Evolutionary conservation across 2,797 vertebrate genomes (phyloP).

Genomic region (Melanotaenia maccullochi): DNA sequence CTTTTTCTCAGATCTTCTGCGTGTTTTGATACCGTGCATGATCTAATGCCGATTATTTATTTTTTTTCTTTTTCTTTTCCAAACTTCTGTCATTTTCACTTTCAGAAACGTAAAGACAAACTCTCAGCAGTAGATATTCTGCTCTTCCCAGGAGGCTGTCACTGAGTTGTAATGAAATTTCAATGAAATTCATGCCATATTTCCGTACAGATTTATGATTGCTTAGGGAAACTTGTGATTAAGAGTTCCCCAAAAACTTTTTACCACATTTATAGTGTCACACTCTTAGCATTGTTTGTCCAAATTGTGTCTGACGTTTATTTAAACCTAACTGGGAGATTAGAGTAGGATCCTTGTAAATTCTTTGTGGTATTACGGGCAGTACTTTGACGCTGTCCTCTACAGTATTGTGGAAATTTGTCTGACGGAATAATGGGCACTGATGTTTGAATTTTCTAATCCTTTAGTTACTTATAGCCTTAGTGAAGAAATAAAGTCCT

Average conservation of each 20-base stretch:
- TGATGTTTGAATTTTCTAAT: slow-evolving; percentile 39
- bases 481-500: slow-evolving; percentile 11
- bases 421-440: slow-evolving; percentile 14
- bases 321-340: slow-evolving; percentile 19
- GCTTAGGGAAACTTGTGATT: slow-evolving; percentile 11
- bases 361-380: background rate
- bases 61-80: slow-evolving; percentile 1
- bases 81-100: background rate
- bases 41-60: slow-evolving; percentile 25
- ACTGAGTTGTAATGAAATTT: slow-evolving; percentile 16
- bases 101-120: background rate
- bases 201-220: slow-evolving; percentile 15
- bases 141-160: slow-evolving; percentile 14
- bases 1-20: slow-evolving; percentile 31
- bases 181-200: slow-evolving; percentile 10
- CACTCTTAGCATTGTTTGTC: slow-evolving; percentile 8
- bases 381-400: background rate
- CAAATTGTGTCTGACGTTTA: slow-evolving; percentile 10
- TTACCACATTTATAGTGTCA: slow-evolving; percentile 14
- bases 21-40: slow-evolving; percentile 44
- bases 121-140: slow-evolving; percentile 11
- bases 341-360: slow-evolving; percentile 7
- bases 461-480: slow-evolving; percentile 16
- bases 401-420: slow-evolving; percentile 9
- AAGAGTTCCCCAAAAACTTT: background rate